These are phyloP conservation scores for Miltochrista miniata DNA, from an alignment of 2,888 invertebrate genomes.

Conservation along the genomic window DNA sequence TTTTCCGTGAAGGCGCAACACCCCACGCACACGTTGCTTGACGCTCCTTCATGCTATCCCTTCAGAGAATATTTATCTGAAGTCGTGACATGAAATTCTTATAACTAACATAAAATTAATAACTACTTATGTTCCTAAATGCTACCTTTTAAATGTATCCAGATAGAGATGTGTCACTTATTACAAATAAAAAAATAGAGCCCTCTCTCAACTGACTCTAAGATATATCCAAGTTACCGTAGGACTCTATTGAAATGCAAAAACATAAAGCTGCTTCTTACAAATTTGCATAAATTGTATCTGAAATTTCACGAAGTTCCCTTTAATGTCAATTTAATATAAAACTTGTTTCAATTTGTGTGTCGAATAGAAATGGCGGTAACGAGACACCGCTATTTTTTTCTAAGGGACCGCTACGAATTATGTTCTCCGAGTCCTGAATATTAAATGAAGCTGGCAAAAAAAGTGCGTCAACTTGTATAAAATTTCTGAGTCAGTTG, in stretches of 20 bases:
- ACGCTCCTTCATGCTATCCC: too few species aligned
- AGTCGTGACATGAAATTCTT: too few species aligned
- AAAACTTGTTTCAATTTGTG: conserved; percentile 57
- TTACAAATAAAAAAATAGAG: too few species aligned
- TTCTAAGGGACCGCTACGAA: conserved; percentile 70
- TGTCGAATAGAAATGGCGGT: conserved; percentile 69
- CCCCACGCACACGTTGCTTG: too few species aligned
- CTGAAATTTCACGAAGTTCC: conserved; percentile 42
- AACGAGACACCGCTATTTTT: conserved; percentile 63
- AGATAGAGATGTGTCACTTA: too few species aligned
- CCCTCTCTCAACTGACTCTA: conserved; percentile 4
- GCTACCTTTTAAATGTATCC: too few species aligned
- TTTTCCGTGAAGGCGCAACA: too few species aligned
- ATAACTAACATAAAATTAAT: too few species aligned
- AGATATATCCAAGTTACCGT: conserved; percentile 24
- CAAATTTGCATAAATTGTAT: conserved; percentile 45
- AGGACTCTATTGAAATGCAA: conserved; percentile 38
- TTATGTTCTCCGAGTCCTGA: conserved; percentile 69
- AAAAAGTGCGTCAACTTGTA: conserved; percentile 60
- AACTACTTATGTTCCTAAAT: too few species aligned
- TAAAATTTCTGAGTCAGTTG: conserved; percentile 48
- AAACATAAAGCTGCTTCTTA: conserved; percentile 38
- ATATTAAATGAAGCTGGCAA: conserved; percentile 65
- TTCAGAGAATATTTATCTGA: too few species aligned
- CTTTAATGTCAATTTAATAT: conserved; percentile 60